Evolutionary conservation across 2,888 invertebrate species (phyloP).

Genomic region (Onchidella celtica): DNA sequence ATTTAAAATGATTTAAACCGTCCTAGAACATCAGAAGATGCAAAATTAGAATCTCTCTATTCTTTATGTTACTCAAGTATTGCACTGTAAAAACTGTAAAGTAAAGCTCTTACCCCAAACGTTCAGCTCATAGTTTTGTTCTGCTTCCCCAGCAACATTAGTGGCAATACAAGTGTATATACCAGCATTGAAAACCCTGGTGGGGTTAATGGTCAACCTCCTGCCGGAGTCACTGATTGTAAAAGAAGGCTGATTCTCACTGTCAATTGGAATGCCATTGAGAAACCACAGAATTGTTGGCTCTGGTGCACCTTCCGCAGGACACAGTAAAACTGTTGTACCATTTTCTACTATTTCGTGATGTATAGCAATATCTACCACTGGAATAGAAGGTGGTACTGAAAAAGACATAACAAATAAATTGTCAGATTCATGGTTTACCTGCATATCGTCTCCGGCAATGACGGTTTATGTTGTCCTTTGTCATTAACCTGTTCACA

Average conservation of each 20-base stretch:
- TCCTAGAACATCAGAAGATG: too few species aligned
- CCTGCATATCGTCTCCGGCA: too few species aligned
- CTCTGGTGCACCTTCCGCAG: constrained; percentile 72
- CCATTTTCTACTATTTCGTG: constrained; percentile 78
- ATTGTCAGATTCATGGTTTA: not conserved
- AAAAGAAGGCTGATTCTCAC: constrained; percentile 56
- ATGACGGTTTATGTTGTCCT: too few species aligned
- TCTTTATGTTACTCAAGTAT: too few species aligned
- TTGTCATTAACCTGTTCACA: too few species aligned
- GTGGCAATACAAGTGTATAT: constrained; percentile 80
- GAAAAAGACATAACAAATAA: constrained; percentile 50
- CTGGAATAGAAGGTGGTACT: constrained; percentile 80
- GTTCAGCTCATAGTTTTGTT: constrained; percentile 70
- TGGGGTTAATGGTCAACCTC: constrained; percentile 66
- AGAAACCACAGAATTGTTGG: constrained; percentile 75
- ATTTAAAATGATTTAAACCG: too few species aligned
- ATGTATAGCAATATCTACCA: constrained; percentile 68
- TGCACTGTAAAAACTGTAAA: not conserved
- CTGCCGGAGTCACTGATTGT: constrained; percentile 65
- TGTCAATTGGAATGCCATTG: constrained; percentile 64
- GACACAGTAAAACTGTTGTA: constrained; percentile 71
- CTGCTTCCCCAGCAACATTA: constrained; percentile 81
- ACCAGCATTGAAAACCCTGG: constrained; percentile 67
- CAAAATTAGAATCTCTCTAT: too few species aligned
- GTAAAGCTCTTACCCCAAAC: constrained; percentile 75